Evolutionary conservation across 2,888 invertebrate genomes (phyloP).

Genomic region (Heliconius ethilla): DNA sequence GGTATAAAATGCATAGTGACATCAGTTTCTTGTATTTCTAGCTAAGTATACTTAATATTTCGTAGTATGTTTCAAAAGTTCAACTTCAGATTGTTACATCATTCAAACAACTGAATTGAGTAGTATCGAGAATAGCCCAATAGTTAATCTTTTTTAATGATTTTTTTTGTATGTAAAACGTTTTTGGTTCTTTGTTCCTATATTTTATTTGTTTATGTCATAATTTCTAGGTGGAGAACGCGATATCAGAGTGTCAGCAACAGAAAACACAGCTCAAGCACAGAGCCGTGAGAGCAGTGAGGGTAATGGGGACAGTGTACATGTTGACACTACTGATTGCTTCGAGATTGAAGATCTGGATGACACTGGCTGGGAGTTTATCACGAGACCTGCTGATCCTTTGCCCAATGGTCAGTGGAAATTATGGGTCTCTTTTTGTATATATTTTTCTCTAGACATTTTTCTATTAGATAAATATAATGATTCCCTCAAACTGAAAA

Average conservation of each 20-base stretch:
- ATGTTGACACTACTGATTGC: constrained; percentile 77
- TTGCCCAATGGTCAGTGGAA: constrained; percentile 64
- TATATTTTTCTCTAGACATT: neutral
- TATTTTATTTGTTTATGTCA: too few species aligned
- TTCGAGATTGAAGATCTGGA: constrained; percentile 78
- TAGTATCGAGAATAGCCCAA: too few species aligned
- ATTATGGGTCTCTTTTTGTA: neutral
- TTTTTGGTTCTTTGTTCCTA: too few species aligned
- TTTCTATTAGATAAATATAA: neutral
- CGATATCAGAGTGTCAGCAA: constrained; percentile 57
- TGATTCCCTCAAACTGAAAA: neutral
- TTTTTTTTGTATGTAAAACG: too few species aligned
- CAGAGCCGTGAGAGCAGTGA: constrained; percentile 41
- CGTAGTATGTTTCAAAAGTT: too few species aligned
- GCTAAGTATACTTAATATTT: too few species aligned
- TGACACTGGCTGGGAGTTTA: constrained; percentile 78
- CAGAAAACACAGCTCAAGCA: constrained; percentile 40
- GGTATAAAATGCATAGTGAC: neutral
- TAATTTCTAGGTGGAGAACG: constrained; percentile 62
- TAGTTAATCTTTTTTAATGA: too few species aligned
- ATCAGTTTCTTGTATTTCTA: too few species aligned
- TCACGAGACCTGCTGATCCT: constrained; percentile 69
- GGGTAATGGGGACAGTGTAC: constrained; percentile 46
- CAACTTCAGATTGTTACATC: too few species aligned
- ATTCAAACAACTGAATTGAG: too few species aligned